These are phyloP conservation scores for Scophthalmus maximus DNA, from an alignment of 2,113 vertebrate genomes.

Conservation along the genomic window DNA sequence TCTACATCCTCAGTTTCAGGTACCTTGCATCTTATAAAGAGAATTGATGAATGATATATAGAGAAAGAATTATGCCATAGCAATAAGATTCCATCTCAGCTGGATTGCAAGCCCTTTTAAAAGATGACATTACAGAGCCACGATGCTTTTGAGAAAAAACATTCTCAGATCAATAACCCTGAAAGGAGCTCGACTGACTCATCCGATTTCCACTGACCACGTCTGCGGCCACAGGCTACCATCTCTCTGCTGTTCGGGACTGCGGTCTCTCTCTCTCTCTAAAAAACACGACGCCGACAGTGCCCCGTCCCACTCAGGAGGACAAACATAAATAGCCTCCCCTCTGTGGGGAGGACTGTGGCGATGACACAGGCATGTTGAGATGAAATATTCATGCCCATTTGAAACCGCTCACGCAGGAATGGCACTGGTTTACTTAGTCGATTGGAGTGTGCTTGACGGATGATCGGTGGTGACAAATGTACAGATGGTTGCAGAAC, in stretches of 20 bases:
- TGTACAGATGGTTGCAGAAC: slow-evolving; percentile 16
- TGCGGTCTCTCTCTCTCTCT: slow-evolving; percentile 35
- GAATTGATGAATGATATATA: background rate
- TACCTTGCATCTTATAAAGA: background rate
- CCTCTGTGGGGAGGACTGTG: slow-evolving; percentile 36
- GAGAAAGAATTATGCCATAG: background rate
- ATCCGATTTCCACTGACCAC: slow-evolving; percentile 71
- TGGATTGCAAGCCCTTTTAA: slow-evolving; percentile 6
- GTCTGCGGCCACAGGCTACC: slow-evolving; percentile 37
- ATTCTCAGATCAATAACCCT: slow-evolving; percentile 70
- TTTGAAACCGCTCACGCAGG: slow-evolving; percentile 71
- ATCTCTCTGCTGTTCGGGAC: slow-evolving; percentile 18
- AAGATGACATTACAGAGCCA: slow-evolving; percentile 47
- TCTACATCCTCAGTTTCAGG: background rate
- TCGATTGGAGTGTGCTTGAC: slow-evolving; percentile 48
- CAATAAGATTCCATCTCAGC: slow-evolving; percentile 27
- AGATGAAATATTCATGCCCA: slow-evolving; percentile 79
- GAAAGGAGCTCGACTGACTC: slow-evolving; percentile 41
- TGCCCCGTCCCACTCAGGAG: slow-evolving; percentile 53
- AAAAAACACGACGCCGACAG: slow-evolving; percentile 29
- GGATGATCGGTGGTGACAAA: slow-evolving; percentile 62
- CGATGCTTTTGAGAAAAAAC: slow-evolving; percentile 58
- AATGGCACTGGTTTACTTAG: slow-evolving; percentile 62
- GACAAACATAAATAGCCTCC: slow-evolving; percentile 71
- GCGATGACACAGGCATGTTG: slow-evolving; percentile 63